These are phyloP conservation scores for Isotomurus palustris DNA, from an alignment of 2,888 invertebrate species.

Conservation along the genomic window DNA sequence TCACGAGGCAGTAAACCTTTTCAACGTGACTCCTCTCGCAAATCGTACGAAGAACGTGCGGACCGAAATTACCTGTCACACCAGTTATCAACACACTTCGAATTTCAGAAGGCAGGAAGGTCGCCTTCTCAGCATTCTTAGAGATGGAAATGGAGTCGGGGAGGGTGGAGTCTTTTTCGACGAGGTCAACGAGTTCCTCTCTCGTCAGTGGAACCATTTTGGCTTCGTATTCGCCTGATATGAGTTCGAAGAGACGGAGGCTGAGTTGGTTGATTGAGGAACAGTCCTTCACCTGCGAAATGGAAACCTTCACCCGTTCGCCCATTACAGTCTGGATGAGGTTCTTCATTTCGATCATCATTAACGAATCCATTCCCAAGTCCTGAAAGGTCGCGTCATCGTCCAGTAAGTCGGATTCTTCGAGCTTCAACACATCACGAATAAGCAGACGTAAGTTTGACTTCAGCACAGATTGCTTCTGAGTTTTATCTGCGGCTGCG, in stretches of 20 bases:
- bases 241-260: background rate
- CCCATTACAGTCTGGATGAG: background rate
- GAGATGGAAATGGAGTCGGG: background rate
- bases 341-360: background rate
- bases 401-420: background rate
- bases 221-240: background rate
- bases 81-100: conserved; percentile 34
- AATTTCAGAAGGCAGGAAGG: too few species aligned
- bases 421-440: background rate
- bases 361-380: background rate
- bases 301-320: background rate
- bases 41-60: conserved; percentile 24
- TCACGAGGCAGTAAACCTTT: conserved; percentile 28
- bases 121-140: too few species aligned
- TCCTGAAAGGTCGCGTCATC: background rate
- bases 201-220: background rate
- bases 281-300: background rate
- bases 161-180: background rate
- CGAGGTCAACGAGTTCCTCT: background rate
- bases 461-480: background rate
- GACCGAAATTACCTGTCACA: conserved; percentile 32
- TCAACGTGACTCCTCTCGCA: conserved; percentile 6
- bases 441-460: background rate
- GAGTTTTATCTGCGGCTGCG: background rate
- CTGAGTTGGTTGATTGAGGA: background rate